A percentile compares a stretch with the other conserved stretches of the same genome.
Evolutionary conservation across 2,113 vertebrate genomes (phyloP).

Genomic region (Mungos mungo): DNA sequence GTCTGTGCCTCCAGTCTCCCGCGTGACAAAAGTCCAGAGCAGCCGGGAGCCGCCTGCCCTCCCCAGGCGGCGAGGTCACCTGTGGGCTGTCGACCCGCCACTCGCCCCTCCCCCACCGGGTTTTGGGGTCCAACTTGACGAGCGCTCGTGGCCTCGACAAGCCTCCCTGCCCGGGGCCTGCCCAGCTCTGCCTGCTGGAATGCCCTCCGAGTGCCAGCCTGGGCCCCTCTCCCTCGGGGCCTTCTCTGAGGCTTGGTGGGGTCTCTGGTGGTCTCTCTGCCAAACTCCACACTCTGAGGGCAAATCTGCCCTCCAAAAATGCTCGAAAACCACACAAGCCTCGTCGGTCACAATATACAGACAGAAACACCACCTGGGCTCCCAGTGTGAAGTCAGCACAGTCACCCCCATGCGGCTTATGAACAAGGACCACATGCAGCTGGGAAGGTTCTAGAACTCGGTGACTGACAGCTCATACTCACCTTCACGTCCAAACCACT

Average conservation of each 20-base stretch:
- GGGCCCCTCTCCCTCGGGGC: background rate
- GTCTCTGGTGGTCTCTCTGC: background rate
- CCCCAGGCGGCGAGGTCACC: too few species aligned
- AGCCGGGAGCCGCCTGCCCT: background rate
- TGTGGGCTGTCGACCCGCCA: background rate
- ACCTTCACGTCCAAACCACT: background rate
- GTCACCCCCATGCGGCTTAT: accelerated
- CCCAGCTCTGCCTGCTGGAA: background rate
- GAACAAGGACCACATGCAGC: background rate
- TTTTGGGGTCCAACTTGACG: background rate
- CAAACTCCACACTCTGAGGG: background rate
- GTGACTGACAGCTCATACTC: background rate
- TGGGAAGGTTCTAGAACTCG: background rate
- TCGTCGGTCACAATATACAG: background rate
- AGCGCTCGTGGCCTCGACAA: too few species aligned
- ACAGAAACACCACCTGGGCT: background rate
- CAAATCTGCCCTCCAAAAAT: background rate
- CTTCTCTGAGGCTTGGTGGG: background rate
- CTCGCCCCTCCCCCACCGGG: too few species aligned
- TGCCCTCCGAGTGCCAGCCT: background rate
- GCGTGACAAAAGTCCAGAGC: background rate
- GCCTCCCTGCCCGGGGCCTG: background rate
- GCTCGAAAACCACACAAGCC: background rate
- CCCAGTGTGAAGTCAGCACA: too few species aligned
- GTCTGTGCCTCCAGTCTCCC: background rate